phyloP scores from a whole-genome alignment of 2,797 vertebrate genomes.

The Onychomys arenicola region DNA sequence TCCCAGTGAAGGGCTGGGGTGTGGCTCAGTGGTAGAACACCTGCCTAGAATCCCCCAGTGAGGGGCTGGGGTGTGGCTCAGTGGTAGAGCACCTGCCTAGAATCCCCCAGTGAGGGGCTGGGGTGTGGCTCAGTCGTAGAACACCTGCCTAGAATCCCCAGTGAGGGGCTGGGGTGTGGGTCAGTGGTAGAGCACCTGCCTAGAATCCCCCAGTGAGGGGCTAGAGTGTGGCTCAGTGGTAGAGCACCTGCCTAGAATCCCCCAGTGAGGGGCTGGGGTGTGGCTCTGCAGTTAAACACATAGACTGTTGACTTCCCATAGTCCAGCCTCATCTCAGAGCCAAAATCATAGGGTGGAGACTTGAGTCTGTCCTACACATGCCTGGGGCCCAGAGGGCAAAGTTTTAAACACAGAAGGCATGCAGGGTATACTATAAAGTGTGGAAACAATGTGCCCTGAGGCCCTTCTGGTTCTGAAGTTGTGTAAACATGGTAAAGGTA shows the following conservation, averaged over 20 bases:
- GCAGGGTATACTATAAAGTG: not conserved
- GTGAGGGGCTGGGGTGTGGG: not conserved
- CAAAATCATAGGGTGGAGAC: not conserved
- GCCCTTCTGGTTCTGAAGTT: not conserved
- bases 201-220: not conserved
- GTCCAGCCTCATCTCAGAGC: not conserved
- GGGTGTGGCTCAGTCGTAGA: too few relatives aligned
- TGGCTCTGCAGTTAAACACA: not conserved
- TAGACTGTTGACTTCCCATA: not conserved
- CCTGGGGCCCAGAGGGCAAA: not conserved
- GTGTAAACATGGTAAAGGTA: not conserved
- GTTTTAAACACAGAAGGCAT: not conserved
- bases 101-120: too few relatives aligned
- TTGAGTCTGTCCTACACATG: fast-evolving
- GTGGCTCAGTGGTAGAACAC: too few relatives aligned
- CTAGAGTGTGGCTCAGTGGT: not conserved
- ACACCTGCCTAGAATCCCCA: not conserved
- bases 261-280: not conserved
- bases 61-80: too few relatives aligned
- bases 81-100: too few relatives aligned
- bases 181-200: not conserved
- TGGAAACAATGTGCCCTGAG: not conserved
- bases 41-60: too few relatives aligned
- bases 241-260: not conserved
- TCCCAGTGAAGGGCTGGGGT: too few relatives aligned